Base-by-base conservation (phyloP, 2,113 vertebrate genomes). In the Phylloscopus trochiloides region DNA sequence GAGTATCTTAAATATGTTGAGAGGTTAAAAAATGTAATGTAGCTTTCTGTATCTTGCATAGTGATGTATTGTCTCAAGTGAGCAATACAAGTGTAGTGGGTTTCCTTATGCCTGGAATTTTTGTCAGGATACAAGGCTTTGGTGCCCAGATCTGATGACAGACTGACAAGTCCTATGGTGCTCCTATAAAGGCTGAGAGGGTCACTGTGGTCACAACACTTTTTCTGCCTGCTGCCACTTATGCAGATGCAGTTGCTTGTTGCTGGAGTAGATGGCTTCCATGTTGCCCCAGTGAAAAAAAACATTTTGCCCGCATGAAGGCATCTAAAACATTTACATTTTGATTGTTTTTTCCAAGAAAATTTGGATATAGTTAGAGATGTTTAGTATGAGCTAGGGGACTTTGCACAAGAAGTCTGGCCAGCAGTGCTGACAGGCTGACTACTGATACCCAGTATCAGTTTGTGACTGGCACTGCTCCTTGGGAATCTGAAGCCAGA, bases 201-300 rank as follows among this genome's bases (percentile, higher is more conserved):
- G 14, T 52, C 0, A 0, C 29, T 29, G n/a, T 76, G 32, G 21
- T 52, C 40, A 15, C 36, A 10, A 3, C 29, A 22, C 6, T 25
- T 79, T 58, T 90, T 68, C n/a, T 48, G 29, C 65, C 70, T 26
- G 14, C 58, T 62, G 24, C 17, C 54, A 36, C 17, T 52, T 66
- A 22, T 0, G 1, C 47, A 62, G 55, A 29, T 47, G 31, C 42
- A 52, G 25, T 43, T 59, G 29, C 3, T 12, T 74, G 51, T 17
- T 68, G 72, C 43, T 73, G 29, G 47, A 76, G 28, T 31, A 31
- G 22, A 4, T 19, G 14, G 25, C 26, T 87, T 78, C 70, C 7
- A 3, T 51, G 40, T 50, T 92, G 40, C 13, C 21, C 32, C 55
- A 14, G 14, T 36, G 31, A 43, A 36, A 48, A 81, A 63, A 5